phyloP scores from a whole-genome alignment of 2,888 invertebrate genomes.

The Drosophila merina region DNA sequence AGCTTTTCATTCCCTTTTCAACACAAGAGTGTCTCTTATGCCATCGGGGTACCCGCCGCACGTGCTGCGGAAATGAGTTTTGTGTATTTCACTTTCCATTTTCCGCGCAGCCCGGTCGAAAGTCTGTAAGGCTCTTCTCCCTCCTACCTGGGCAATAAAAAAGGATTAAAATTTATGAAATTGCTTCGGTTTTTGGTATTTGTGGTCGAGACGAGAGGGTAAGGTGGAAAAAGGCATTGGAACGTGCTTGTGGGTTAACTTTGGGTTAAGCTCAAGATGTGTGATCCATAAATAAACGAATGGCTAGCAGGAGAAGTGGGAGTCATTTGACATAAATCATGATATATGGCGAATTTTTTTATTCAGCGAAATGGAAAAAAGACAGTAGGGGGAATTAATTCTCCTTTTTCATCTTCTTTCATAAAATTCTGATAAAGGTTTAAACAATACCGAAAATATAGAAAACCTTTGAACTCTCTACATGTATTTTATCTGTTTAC shows the following conservation, averaged over 20 bases:
- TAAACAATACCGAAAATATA: not conserved
- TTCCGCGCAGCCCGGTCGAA: constrained; percentile 47
- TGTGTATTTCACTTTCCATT: constrained; percentile 73
- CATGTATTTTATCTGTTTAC: not conserved
- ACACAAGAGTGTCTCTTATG: constrained; percentile 19
- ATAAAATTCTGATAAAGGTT: not conserved
- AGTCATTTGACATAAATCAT: constrained; percentile 55
- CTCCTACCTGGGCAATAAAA: constrained; percentile 66
- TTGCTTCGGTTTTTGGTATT: constrained; percentile 67
- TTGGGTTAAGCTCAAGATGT: constrained; percentile 42
- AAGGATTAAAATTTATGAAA: constrained; percentile 80
- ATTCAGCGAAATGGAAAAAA: constrained; percentile 9
- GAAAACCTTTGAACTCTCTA: not conserved
- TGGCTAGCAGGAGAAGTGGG: constrained; percentile 27
- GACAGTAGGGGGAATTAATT: not conserved
- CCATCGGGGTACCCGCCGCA: constrained; percentile 13
- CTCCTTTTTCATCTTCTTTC: not conserved
- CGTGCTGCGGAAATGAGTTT: constrained; percentile 71
- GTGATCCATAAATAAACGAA: constrained; percentile 62
- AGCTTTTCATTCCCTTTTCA: constrained; percentile 49
- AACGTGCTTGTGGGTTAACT: constrained; percentile 62
- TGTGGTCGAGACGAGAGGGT: constrained; percentile 15
- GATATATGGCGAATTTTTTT: constrained; percentile 38
- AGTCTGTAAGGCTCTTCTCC: not conserved
- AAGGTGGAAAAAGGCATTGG: constrained; percentile 51